phyloP scores from a whole-genome alignment of 2,888 invertebrate species.

The Scelioninae gen. 1 region DNA sequence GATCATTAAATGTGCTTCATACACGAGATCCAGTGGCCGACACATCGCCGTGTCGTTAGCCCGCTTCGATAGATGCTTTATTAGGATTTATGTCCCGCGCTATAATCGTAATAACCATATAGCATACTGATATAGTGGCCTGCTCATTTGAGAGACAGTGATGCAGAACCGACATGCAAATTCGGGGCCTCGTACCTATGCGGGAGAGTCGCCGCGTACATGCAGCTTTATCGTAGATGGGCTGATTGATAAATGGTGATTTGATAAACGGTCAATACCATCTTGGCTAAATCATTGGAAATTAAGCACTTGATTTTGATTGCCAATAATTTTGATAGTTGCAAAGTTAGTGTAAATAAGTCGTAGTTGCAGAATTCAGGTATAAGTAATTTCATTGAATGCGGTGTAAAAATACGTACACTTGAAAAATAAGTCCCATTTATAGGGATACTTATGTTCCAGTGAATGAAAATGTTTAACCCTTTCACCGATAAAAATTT shows the following conservation, averaged over 20 bases:
- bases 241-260: constrained; percentile 68
- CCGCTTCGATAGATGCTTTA: constrained; percentile 67
- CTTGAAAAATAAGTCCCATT: too few relatives aligned
- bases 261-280: constrained; percentile 70
- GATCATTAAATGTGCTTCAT: constrained; percentile 55
- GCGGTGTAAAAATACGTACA: too few relatives aligned
- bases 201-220: constrained; percentile 23
- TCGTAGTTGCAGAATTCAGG: too few relatives aligned
- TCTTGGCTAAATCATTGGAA: constrained; percentile 65
- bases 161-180: constrained; percentile 70
- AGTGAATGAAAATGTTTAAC: too few relatives aligned
- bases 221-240: constrained; percentile 54
- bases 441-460: too few relatives aligned
- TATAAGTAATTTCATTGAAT: too few relatives aligned
- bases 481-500: too few relatives aligned
- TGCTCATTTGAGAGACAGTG: constrained; percentile 70
- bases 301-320: constrained; percentile 59
- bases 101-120: constrained; percentile 69
- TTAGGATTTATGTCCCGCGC: constrained; percentile 68
- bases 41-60: constrained; percentile 47
- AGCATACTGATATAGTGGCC: constrained; percentile 66
- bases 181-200: constrained; percentile 49
- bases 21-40: constrained; percentile 38
- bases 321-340: constrained; percentile 27
- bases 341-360: constrained; percentile 48